These are phyloP conservation scores for Barypeithes pellucidus DNA, from an alignment of 2,888 invertebrate genomes.

Conservation along the genomic window DNA sequence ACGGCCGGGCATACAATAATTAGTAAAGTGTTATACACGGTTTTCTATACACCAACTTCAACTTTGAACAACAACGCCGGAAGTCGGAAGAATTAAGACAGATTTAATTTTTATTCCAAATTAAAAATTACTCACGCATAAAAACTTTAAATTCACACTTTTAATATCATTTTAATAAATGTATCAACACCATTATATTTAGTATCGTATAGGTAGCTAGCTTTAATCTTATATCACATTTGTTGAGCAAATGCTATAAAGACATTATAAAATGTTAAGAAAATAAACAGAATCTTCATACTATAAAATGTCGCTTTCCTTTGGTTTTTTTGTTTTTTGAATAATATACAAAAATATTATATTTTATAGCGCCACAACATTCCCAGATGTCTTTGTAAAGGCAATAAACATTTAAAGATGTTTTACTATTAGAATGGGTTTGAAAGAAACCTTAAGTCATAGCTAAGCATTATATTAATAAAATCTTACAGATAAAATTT, in stretches of 20 bases:
- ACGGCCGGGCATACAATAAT: too few relatives aligned
- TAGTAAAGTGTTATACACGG: too few relatives aligned
- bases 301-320: conserved; percentile 51
- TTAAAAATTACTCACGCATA: not conserved
- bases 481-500: not conserved
- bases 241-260: conserved; percentile 54
- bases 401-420: conserved; percentile 41
- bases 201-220: conserved; percentile 32
- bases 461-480: not conserved
- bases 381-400: conserved; percentile 45
- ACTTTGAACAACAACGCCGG: too few relatives aligned
- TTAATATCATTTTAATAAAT: too few relatives aligned
- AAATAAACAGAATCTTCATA: conserved; percentile 52
- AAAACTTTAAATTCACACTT: not conserved
- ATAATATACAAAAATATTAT: conserved; percentile 53
- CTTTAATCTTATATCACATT: conserved; percentile 41
- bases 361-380: conserved; percentile 50
- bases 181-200: not conserved
- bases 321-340: conserved; percentile 49
- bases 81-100: too few relatives aligned
- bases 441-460: conserved; percentile 13
- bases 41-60: too few relatives aligned
- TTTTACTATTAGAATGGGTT: conserved; percentile 27
- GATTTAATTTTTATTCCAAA: too few relatives aligned
- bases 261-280: conserved; percentile 50